Evolutionary conservation across 2,797 vertebrate species (phyloP), one percentile per base, ranked within the genome.

Genomic region (Hydrophis major): DNA sequence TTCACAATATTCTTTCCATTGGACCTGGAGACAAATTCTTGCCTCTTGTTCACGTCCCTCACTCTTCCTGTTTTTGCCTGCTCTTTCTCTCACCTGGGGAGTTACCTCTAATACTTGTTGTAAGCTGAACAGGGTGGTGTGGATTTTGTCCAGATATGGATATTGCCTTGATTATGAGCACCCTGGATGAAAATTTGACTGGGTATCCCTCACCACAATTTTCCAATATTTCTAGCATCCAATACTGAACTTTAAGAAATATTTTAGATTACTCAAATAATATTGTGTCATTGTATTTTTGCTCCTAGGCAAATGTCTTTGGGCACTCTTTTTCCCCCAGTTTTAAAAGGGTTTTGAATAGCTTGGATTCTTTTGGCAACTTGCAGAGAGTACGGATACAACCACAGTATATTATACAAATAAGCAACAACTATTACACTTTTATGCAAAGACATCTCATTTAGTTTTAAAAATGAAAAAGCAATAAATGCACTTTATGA

Each of bases 401-500:
- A n/a, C 18, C 8, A 32, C 5, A 6, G 69, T 25, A 32, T 57
- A 28, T 27, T 60, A 37, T 28, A 59, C 37, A 87, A 61, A 88
- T 32, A 78, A 59, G 42, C 53, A 90, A 13, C 37, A 88, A 27
- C 22, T 88, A n/a, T 83, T 47, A 18, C 6, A 60, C 13, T 50
- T 37, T 53, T 57, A 56, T 55, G 88, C 42, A 78, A 91, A 93
- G 16, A 42, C 66, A 83, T 50, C 86, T 91, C 14, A 78, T 93
- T 88, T 91, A 53, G 60, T 83, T 90, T 83, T 88, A 22, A 61
- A 37, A 91, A 8, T 5, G n/a, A 50, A 90, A 63, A n/a, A 42
- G 74, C 8, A n/a, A 61, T 83, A 93, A 93, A 91, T 88, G 28
- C 88, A 88, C 16, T 93, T 91, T 91, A 89, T 83, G 47, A 32